Base-by-base conservation (phyloP, 2,113 vertebrate genomes). In the Sorex araneus region DNA sequence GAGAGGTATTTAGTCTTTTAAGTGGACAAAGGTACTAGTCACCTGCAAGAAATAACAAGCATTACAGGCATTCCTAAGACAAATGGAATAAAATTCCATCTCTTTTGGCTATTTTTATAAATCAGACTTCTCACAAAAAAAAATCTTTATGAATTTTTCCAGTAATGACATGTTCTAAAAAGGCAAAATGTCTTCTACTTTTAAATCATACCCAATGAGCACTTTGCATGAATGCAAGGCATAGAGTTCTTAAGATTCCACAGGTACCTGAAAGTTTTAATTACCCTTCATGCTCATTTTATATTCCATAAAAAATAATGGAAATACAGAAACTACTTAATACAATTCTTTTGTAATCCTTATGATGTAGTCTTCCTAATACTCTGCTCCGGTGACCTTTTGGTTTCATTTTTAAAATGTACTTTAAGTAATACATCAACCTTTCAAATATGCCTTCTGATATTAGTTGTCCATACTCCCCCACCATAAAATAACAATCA, bases 361-460 rank as follows among this genome's bases (percentile, higher is more conserved):
- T 63, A 81, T 77, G 69, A 85, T 92, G 93, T 40, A 80, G 88
- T 67, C 93, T 95, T 84, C 95, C 97, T 95, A 95, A 67, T 83
- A 89, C 73, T 95, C 92, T 83, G 93, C 54, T 95, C 74, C 92
- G 60, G 91, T 76, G 92, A 75, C 67, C 81, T 34, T 57, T 32
- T 77, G 93, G 25, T 80, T 79, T 40, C 79, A 43, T 92, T 60
- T 0, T 8, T 79, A 90, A 88, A 84, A 83, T 73, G 70, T 78
- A 89, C 45, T 80, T 50, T 84, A 91, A 93, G n/a, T 79, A 32
- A 57, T 25, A 73, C 73, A 76, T 95, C 90, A 64, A 93, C 47
- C 43, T 91, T 97, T 95, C 94, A 93, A 73, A 94, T 96, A 94
- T 70, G 80, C 75, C 83, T 95, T 96, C 80, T 84, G 87, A 94